Conservation (phyloP, 2,113 vertebrate genomes). For the Bombycilla garrulus region DNA sequence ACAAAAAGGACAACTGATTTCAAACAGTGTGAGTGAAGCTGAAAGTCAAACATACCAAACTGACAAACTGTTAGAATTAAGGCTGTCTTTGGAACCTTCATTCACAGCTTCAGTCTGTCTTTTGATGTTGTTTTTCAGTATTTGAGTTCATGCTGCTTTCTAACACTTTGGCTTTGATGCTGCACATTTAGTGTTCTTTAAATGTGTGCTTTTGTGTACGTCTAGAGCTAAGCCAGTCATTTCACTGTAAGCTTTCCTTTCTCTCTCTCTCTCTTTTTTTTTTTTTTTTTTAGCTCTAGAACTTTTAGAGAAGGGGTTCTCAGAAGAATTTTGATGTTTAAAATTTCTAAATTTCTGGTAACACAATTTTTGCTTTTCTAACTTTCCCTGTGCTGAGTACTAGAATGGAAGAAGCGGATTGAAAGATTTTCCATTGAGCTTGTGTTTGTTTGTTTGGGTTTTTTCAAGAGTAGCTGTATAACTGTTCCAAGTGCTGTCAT, state of each 20-base stretch:
- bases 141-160: not conserved
- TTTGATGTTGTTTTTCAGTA: constrained; percentile 12
- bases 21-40: not conserved
- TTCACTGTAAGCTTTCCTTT: not conserved
- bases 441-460: not conserved
- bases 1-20: not conserved
- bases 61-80: not conserved
- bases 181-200: not conserved
- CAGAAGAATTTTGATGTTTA: not conserved
- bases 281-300: not conserved
- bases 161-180: not conserved
- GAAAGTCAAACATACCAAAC: not conserved
- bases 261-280: not conserved
- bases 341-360: not conserved
- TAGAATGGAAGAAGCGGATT: not conserved
- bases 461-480: not conserved
- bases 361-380: not conserved
- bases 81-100: not conserved
- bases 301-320: not conserved
- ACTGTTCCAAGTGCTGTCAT: not conserved
- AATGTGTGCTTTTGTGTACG: not conserved
- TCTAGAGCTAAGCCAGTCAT: not conserved
- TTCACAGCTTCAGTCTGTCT: not conserved
- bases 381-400: not conserved
- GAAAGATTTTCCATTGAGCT: not conserved